phyloP scores from a whole-genome alignment of 1,140 invertebrate genomes.

The Drosophila seguyi region DNA sequence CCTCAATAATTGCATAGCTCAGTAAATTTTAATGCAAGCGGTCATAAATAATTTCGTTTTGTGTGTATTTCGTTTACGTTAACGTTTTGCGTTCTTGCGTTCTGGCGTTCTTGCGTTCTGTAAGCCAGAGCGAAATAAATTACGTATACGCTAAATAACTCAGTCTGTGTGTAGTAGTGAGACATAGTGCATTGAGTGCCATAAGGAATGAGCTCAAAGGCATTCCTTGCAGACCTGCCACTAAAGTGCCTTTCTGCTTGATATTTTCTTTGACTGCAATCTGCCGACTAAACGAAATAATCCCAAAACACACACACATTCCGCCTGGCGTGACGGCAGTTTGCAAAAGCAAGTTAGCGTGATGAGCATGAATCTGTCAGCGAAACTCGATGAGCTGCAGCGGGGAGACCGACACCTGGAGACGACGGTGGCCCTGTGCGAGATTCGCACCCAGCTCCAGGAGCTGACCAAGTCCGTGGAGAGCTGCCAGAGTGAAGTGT shows the following conservation, averaged over 20 bases:
- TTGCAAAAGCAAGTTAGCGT: constrained; percentile 98
- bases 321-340: constrained; percentile 86
- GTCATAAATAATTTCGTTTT: constrained; percentile 83
- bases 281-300: constrained; percentile 26
- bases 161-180: constrained; percentile 38
- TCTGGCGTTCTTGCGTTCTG: constrained; percentile 11
- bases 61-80: constrained; percentile 51
- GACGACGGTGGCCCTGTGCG: constrained; percentile 94
- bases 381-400: constrained; percentile 96
- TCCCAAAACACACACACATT: constrained; percentile 6
- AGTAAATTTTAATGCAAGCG: constrained; percentile 84
- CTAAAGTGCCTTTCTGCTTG: constrained; percentile 78
- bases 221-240: constrained; percentile 60
- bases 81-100: constrained; percentile 23
- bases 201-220: constrained; percentile 49
- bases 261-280: constrained; percentile 72
- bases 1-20: constrained; percentile 83
- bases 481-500: constrained; percentile 96
- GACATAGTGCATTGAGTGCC: constrained; percentile 34
- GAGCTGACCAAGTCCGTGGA: constrained; percentile 96
- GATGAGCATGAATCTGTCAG: constrained; percentile 97
- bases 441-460: constrained; percentile 95
- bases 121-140: constrained; percentile 67
- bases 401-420: constrained; percentile 94
- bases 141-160: constrained; percentile 76